These are phyloP conservation scores for Selene dorsalis DNA, from an alignment of 2,797 vertebrate species.

Conservation along the genomic window DNA sequence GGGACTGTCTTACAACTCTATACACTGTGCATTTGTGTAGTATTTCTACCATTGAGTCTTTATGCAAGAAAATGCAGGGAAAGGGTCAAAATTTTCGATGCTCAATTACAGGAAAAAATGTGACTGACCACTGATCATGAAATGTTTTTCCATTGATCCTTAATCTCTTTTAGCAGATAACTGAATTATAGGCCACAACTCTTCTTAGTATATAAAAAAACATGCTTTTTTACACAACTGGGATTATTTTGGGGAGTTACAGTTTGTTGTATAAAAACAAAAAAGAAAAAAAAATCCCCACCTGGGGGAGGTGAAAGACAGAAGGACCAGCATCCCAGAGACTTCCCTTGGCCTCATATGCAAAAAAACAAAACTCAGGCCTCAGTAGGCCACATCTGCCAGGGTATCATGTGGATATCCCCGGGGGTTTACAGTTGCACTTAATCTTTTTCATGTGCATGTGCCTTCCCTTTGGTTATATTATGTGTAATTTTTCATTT, in stretches of 20 bases:
- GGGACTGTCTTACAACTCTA: background rate
- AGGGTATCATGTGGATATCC: conserved; percentile 5
- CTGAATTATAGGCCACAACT: conserved; percentile 9
- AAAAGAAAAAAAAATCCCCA: background rate
- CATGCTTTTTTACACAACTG: conserved; percentile 2
- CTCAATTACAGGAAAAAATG: background rate
- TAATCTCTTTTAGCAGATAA: conserved; percentile 25
- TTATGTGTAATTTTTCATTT: conserved; percentile 23
- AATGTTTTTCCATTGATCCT: conserved; percentile 17
- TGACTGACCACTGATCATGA: too few relatives aligned
- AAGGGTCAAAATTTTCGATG: background rate
- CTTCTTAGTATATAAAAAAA: background rate
- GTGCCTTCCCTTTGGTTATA: conserved; percentile 3
- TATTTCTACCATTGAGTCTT: background rate
- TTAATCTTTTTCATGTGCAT: conserved; percentile 20
- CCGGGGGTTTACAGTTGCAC: conserved; percentile 1
- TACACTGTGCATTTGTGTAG: background rate
- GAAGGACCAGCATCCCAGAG: conserved; percentile 30
- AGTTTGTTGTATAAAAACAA: too few relatives aligned
- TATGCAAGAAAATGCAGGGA: background rate
- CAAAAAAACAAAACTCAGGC: conserved; percentile 11
- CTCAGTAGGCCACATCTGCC: conserved; percentile 25
- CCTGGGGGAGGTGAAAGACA: conserved; percentile 19
- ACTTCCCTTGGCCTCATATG: conserved; percentile 19
- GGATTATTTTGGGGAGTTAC: too few relatives aligned